Percentiles rank a stretch among this genome's conserved stretches.
Evolutionary conservation across 2,797 vertebrate species (phyloP).

Genomic region (Urocyon cinereoargenteus): DNA sequence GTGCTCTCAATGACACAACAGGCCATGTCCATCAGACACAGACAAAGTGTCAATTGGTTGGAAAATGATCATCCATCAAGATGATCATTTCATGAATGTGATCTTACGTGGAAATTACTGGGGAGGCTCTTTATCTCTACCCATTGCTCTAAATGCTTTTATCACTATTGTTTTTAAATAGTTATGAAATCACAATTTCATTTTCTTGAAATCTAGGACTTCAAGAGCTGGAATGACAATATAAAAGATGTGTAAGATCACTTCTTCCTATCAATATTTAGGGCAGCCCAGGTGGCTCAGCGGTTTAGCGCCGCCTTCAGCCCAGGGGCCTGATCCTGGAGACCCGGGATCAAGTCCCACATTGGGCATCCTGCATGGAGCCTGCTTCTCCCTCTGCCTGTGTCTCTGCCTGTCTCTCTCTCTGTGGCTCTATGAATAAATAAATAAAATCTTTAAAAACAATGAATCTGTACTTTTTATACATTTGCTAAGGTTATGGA

Average conservation of each 20-base stretch:
- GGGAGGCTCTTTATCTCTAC: background rate
- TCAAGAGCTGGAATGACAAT: background rate
- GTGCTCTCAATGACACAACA: background rate
- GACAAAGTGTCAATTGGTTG: background rate
- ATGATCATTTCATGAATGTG: background rate
- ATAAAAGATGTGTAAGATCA: background rate
- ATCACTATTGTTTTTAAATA: slow-evolving; percentile 8
- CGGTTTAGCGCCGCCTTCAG: no score
- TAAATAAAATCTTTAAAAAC: no score
- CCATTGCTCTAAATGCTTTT: background rate
- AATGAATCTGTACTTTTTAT: background rate
- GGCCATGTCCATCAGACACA: background rate
- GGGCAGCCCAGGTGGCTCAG: no score
- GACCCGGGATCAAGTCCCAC: no score
- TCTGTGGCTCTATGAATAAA: no score
- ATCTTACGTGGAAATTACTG: background rate
- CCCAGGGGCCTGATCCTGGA: no score
- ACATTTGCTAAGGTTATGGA: background rate
- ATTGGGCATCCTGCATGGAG: no score
- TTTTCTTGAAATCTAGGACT: slow-evolving; percentile 22
- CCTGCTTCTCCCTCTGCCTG: no score
- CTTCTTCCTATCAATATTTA: background rate
- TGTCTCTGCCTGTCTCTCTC: no score
- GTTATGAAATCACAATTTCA: background rate
- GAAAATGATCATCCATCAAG: background rate